Percentiles rank a stretch among this genome's conserved stretches.
These are phyloP conservation scores for Ctenochaetus hawaiiensis DNA, from an alignment of 2,797 vertebrate species.

Conservation along the genomic window DNA sequence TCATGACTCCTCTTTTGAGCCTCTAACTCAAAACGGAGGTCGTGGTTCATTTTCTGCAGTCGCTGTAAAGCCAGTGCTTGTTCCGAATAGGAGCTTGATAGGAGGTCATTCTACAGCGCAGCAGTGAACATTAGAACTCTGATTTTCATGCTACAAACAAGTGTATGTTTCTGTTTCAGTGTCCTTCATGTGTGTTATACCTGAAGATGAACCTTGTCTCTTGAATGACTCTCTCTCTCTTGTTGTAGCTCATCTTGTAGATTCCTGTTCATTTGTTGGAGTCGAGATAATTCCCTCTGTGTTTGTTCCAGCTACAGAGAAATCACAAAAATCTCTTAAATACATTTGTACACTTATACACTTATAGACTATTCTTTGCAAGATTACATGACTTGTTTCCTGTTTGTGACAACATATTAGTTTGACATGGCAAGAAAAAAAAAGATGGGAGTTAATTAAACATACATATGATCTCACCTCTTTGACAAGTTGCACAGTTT, in stretches of 20 bases:
- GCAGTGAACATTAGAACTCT: slow-evolving; percentile 13
- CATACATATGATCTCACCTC: slow-evolving; percentile 84
- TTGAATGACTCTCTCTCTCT: slow-evolving; percentile 47
- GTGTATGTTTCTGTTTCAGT: neutral
- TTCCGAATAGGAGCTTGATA: slow-evolving; percentile 48
- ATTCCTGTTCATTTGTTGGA: slow-evolving; percentile 88
- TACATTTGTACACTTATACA: neutral
- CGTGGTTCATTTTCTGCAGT: slow-evolving; percentile 82
- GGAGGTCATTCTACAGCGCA: slow-evolving; percentile 58
- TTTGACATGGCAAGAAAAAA: neutral
- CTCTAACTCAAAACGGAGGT: slow-evolving; percentile 90
- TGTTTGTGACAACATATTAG: neutral
- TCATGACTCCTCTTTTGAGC: slow-evolving; percentile 88
- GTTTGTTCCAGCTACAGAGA: slow-evolving; percentile 89
- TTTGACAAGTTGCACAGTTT: slow-evolving; percentile 87
- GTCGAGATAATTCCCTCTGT: slow-evolving; percentile 88
- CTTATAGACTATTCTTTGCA: neutral
- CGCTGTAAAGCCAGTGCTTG: slow-evolving; percentile 64
- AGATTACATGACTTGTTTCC: neutral
- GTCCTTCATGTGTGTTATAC: slow-evolving; percentile 18
- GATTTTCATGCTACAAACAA: neutral
- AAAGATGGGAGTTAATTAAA: neutral
- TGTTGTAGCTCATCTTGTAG: slow-evolving; percentile 86
- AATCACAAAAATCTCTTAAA: neutral
- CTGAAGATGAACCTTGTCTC: slow-evolving; percentile 39